Conservation (phyloP, 2,888 invertebrate species). For the Hydropsyche betteni region DNA sequence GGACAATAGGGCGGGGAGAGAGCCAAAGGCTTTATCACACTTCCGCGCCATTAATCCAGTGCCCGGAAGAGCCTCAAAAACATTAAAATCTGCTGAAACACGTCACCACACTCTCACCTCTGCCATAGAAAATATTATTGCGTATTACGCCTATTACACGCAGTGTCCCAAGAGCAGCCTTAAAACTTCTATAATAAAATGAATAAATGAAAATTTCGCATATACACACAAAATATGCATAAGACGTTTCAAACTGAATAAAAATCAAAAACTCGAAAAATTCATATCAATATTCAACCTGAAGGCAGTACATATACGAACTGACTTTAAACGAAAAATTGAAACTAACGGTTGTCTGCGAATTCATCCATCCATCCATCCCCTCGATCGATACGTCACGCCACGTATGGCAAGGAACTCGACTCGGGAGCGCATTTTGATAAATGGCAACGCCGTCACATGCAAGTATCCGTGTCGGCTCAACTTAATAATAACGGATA, state of each 20-base stretch:
- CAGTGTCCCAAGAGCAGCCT: no score
- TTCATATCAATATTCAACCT: no score
- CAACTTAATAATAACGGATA: conserved; percentile 43
- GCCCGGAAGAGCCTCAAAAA: conserved; percentile 34
- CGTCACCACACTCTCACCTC: conserved; percentile 28
- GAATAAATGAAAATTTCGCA: no score
- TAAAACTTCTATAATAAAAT: no score
- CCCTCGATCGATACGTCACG: conserved; percentile 22
- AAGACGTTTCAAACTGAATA: no score
- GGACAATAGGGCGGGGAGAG: conserved; percentile 30
- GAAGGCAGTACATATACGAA: no score
- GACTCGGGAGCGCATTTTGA: conserved; percentile 28
- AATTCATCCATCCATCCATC: conserved; percentile 11
- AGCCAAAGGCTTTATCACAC: conserved; percentile 24
- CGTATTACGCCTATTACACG: no score
- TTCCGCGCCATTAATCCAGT: conserved; percentile 35
- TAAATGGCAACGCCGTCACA: conserved; percentile 40
- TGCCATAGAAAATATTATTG: conserved; percentile 6
- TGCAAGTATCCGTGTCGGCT: conserved; percentile 43
- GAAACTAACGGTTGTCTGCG: not conserved
- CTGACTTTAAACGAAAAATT: no score
- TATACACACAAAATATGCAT: no score
- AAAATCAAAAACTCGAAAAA: no score
- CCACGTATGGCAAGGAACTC: not conserved
- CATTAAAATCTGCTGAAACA: conserved; percentile 41